Conservation (phyloP, 1,140 invertebrate genomes). For the Drosophila sechellia region DNA sequence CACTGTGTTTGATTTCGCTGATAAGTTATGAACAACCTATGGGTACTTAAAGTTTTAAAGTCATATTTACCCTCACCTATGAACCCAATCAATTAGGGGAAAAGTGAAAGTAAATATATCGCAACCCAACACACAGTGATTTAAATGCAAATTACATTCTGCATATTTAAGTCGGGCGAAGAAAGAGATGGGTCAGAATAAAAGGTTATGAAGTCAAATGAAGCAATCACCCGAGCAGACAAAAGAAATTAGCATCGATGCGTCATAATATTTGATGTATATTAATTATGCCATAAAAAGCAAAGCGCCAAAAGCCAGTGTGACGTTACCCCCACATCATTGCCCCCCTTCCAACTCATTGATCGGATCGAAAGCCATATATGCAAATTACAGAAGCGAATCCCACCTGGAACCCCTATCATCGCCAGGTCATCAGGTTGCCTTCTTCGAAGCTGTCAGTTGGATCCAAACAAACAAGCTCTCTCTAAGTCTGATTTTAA, state of each 20-base stretch:
- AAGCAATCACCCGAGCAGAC: constrained; percentile 61
- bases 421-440: constrained; percentile 13
- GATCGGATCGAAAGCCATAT: constrained; percentile 27
- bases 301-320: neutral
- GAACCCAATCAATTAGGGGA: constrained; percentile 29
- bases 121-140: constrained; percentile 39
- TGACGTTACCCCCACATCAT: constrained; percentile 1
- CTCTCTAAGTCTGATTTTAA: constrained; percentile 37
- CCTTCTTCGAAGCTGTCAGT: constrained; percentile 47
- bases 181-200: constrained; percentile 18
- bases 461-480: constrained; percentile 9
- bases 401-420: constrained; percentile 3
- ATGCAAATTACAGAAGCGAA: constrained; percentile 42
- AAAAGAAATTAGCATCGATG: constrained; percentile 69
- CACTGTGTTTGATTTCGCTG: constrained; percentile 41
- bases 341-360: constrained; percentile 2
- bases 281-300: constrained; percentile 66
- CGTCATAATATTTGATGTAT: constrained; percentile 72
- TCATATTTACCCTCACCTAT: constrained; percentile 22
- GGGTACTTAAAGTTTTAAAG: constrained; percentile 2
- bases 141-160: constrained; percentile 75
- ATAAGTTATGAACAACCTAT: constrained; percentile 33
- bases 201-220: constrained; percentile 35
- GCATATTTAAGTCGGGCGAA: constrained; percentile 65
- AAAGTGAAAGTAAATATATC: constrained; percentile 77